A percentile compares a stretch with the other conserved stretches of the same genome.
These are phyloP conservation scores for Lucinisca nassula DNA, from an alignment of 2,888 invertebrate species.

Conservation along the genomic window DNA sequence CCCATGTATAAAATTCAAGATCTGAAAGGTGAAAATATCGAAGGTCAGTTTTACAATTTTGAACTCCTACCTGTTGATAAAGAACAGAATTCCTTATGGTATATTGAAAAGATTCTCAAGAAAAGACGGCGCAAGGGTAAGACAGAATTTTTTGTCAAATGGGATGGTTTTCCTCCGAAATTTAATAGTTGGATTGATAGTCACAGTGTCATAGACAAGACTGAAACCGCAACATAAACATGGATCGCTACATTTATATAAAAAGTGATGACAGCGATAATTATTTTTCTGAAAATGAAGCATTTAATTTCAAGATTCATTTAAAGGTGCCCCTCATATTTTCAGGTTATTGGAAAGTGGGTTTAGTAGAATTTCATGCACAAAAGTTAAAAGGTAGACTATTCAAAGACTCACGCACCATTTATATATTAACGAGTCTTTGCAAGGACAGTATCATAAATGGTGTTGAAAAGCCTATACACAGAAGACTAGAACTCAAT, in stretches of 20 bases:
- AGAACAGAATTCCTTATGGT: no score
- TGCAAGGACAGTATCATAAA: conserved; percentile 20
- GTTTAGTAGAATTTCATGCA: background rate
- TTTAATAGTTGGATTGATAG: no score
- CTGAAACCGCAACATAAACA: background rate
- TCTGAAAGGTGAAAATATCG: no score
- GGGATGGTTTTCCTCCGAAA: no score
- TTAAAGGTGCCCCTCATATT: conserved; percentile 18
- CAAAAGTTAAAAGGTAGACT: background rate
- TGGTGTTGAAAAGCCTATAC: conserved; percentile 20
- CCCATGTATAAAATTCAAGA: no score
- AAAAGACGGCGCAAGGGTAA: no score
- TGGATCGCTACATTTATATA: conserved; percentile 18
- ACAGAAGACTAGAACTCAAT: background rate
- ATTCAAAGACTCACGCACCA: background rate
- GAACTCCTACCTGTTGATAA: no score
- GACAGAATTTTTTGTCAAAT: no score
- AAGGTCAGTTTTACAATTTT: no score
- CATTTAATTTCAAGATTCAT: conserved; percentile 29
- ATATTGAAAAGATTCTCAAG: no score
- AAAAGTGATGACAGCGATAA: conserved; percentile 7
- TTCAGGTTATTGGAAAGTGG: conserved; percentile 31
- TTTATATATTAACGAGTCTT: conserved; percentile 15
- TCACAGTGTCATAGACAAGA: background rate
- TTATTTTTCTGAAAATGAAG: conserved; percentile 28